These are phyloP conservation scores for Thymelicus lineola DNA, from an alignment of 2,888 invertebrate genomes.

Conservation along the genomic window DNA sequence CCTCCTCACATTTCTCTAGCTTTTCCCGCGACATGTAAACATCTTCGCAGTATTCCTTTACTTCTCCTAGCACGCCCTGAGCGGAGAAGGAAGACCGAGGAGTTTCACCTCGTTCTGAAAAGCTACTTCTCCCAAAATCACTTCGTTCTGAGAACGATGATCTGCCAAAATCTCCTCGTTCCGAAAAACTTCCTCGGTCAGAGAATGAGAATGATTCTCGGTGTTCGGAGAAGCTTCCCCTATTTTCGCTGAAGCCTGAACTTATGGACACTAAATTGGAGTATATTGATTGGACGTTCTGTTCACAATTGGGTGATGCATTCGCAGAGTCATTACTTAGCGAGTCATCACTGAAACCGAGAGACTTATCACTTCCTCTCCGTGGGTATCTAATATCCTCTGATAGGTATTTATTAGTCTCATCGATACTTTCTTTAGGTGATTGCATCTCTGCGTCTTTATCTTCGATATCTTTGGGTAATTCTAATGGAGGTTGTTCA, in stretches of 20 bases:
- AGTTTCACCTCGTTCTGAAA: constrained; percentile 78
- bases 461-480: constrained; percentile 47
- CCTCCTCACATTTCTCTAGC: constrained; percentile 67
- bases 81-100: constrained; percentile 78
- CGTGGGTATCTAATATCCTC: constrained; percentile 82
- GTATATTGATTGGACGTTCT: constrained; percentile 77
- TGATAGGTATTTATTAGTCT: constrained; percentile 54
- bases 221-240: constrained; percentile 80
- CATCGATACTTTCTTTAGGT: constrained; percentile 62
- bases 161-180: constrained; percentile 74
- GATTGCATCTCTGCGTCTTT: constrained; percentile 74
- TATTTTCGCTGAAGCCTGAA: constrained; percentile 85
- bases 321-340: constrained; percentile 87
- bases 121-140: constrained; percentile 78
- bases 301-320: constrained; percentile 83
- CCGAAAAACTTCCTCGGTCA: constrained; percentile 78
- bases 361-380: constrained; percentile 88
- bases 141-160: constrained; percentile 83
- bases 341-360: constrained; percentile 90
- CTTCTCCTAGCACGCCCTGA: constrained; percentile 75
- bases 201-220: constrained; percentile 80
- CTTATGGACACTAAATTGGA: constrained; percentile 84
- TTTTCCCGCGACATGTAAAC: constrained; percentile 73
- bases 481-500: constrained; percentile 60
- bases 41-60: constrained; percentile 75